phyloP scores from a whole-genome alignment of 1,140 invertebrate genomes.

The Drosophila prosaltans region DNA sequence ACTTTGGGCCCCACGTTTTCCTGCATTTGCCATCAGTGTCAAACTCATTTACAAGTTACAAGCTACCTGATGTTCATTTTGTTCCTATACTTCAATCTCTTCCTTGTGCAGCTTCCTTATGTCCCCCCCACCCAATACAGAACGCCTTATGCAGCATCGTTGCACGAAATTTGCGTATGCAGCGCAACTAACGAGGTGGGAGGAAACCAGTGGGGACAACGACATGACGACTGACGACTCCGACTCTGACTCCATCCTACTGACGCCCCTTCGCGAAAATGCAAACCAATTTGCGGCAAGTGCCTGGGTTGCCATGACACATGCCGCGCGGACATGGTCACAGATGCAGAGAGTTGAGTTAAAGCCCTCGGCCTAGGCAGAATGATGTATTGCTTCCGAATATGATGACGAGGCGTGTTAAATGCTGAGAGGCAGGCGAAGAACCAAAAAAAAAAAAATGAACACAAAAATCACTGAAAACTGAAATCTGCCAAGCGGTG shows the following conservation, averaged over 20 bases:
- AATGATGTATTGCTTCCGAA: constrained; percentile 81
- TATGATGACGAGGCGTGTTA: constrained; percentile 80
- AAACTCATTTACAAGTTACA: constrained; percentile 51
- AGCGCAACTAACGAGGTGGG: constrained; percentile 62
- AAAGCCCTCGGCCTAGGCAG: constrained; percentile 28
- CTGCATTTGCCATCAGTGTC: constrained; percentile 29
- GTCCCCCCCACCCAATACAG: background rate
- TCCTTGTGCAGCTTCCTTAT: background rate
- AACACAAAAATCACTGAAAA: constrained; percentile 39
- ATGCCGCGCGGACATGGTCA: constrained; percentile 55
- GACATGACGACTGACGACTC: constrained; percentile 1
- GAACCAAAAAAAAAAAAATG: background rate
- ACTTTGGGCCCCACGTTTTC: constrained; percentile 8
- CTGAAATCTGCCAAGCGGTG: constrained; percentile 47
- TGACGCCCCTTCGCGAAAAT: constrained; percentile 40
- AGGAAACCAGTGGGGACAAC: constrained; percentile 4
- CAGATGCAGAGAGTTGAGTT: constrained; percentile 27
- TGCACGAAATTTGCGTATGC: constrained; percentile 66
- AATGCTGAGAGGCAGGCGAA: constrained; percentile 31
- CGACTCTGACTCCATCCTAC: background rate
- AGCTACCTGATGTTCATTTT: constrained; percentile 48
- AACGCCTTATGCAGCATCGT: constrained; percentile 29
- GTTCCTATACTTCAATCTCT: background rate
- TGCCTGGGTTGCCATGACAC: constrained; percentile 75
- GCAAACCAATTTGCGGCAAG: constrained; percentile 80